Base-by-base conservation (phyloP, 2,113 vertebrate genomes). In the Pyrgilauda ruficollis region DNA sequence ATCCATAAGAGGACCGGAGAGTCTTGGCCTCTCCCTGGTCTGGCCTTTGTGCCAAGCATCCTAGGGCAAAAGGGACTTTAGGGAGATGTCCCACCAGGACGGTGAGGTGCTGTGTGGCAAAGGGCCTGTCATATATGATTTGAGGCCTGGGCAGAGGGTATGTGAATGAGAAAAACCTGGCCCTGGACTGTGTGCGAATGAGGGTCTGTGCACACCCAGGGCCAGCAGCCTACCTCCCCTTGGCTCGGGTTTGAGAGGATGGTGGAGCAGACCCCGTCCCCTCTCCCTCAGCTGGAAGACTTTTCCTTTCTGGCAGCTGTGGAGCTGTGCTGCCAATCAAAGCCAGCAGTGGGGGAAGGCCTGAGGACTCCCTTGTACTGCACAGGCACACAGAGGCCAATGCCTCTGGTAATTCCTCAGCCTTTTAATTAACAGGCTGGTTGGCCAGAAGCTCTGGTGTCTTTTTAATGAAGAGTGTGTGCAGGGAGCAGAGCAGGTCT, bases 201-300 rank as follows among this genome's bases (percentile, higher is more conserved):
- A 61, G 31, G 12, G 39, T 37, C 56, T 61, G 24, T 0, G 0
- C 50, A 15, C 0, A 1, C 6, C 20, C 1, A 1, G 15, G 27
- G 4, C 67, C 0, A 6, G 37, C 66, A 75, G 66, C 28, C 27
- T 49, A 21, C n/a, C 16, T 56, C 16, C 50, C 18, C 9, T 62
- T 4, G 2, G 64, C 41, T 78, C 1, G 0, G 4, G 8, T 76
- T 22, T 70, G 76, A n/a, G 77, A 72, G 76, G 53, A 22, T 43
- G 35, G 23, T 55, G 41, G 33, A 69, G 61, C 11, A 1, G 10
- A 11, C 28, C 6, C 20, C 11, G 1, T 58, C 50, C 70, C 7
- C 20, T 76, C 27, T 35, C 22, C 44, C 55, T 56, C 14, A 33
- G 17, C 18, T 17, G 44, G 58, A 19, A 43, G 62, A 72, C 37